Evolutionary conservation across 2,888 invertebrate genomes (phyloP), one percentile per base, ranked within the genome.

Genomic region (Cantharis lateralis): DNA sequence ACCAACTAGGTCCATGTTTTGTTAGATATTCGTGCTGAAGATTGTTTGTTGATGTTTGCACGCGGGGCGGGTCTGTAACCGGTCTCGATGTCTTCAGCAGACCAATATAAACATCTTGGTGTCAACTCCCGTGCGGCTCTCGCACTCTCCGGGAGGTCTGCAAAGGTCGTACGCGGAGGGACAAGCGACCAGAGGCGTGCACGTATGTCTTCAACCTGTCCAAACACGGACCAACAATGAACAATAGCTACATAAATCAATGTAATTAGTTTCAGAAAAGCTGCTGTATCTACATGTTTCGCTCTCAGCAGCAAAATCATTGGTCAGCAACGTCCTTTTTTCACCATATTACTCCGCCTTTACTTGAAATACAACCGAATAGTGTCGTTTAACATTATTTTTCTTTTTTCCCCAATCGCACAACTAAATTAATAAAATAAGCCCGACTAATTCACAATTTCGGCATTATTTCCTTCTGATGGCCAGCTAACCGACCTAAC

Each of bases 211-310:
- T 85, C 84, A 81, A 86, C 85, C 87, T 89, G 87, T 87, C 87
- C 87, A 86, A 89, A 89, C 90, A 90, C 90, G 90, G 90, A 90
- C 87, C 91, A 93, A 94, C 94, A 94, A 94, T 94, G 94, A 93
- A 95, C 95, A 95, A 95, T 95, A 93, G 95, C 91, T 90, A 93
- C 94, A 95, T 95, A 95, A 95, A 95, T 95, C 95, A 95, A 94
- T 93, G 95, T 95, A 95, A 95, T 95, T 95, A 95, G 95, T 94
- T 93, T 92, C 92, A 86, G 87, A 84, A 87, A 87, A 90, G 90
- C 90, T 89, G 90, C 89, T 86, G 88, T 77, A 77, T 77, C 76
- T 88, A 87, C 88, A 88, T 87, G 87, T 85, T 84, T 81, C 82
- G 83, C 84, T 83, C 88, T 18, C 18, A 89, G 89, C 89, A 89